These are phyloP conservation scores for Bradypodion pumilum DNA, from an alignment of 2,797 vertebrate genomes.

Conservation along the genomic window DNA sequence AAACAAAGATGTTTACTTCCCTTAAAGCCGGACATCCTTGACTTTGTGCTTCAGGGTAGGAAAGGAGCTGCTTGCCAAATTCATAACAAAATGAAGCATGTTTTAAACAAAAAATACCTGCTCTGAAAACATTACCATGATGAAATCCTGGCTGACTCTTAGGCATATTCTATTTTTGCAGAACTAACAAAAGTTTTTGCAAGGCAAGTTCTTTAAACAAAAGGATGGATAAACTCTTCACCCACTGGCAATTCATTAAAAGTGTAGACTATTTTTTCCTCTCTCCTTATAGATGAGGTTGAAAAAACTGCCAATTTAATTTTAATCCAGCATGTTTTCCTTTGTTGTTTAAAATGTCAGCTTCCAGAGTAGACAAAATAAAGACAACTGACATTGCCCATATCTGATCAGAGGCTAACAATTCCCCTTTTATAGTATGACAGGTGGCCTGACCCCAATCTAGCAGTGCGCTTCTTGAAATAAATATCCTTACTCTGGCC, in stretches of 20 bases:
- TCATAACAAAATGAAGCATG: not conserved
- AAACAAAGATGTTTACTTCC: not conserved
- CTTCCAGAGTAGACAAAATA: constrained; percentile 13
- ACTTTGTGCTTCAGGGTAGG: not conserved
- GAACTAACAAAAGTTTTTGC: constrained; percentile 10
- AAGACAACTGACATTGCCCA: not conserved
- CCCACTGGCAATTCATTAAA: constrained; percentile 2
- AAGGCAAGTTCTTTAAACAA: constrained; percentile 17
- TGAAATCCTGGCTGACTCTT: constrained; percentile 29
- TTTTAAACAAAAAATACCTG: constrained; percentile 38
- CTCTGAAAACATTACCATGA: constrained; percentile 38
- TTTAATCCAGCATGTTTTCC: constrained; percentile 1
- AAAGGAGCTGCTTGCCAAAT: not conserved
- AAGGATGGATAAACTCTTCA: constrained; percentile 8
- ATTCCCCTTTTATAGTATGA: not conserved
- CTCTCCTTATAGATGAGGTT: not conserved
- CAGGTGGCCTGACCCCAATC: not conserved
- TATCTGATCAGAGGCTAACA: not conserved
- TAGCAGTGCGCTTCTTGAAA: not conserved
- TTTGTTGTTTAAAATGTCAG: constrained; percentile 4
- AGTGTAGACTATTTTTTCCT: not conserved
- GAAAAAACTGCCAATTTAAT: not conserved
- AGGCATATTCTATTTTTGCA: constrained; percentile 40
- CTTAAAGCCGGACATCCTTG: not conserved
- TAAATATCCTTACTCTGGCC: not conserved